Evolutionary conservation across 2,797 vertebrate genomes (phyloP), one percentile per base, ranked within the genome.

Genomic region (Leucoraja ocellata): DNA sequence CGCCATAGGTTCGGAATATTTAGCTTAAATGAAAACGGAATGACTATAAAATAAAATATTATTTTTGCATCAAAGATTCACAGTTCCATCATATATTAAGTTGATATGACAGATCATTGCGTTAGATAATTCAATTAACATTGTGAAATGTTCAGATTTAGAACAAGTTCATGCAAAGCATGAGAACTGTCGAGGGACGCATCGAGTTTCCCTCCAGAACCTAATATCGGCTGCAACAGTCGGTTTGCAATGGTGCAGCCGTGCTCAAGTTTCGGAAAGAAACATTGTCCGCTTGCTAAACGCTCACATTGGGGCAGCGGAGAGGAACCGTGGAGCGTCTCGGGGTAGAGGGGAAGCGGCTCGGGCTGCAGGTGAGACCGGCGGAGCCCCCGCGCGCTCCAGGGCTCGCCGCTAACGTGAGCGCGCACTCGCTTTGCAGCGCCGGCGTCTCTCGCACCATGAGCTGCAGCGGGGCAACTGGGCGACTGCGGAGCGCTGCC

Each of bases 311-410:
- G 25, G 76, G 74, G 81, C 78, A 23, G 93, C 32, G 32, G 14
- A 32, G 13, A n/a, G 11, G 81, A 71, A 93, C 71, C 91, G 76
- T 84, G 91, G 81, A 86, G 21, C 84, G 91, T 83, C 46, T 4
- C 46, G 46, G 46, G 46, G 46, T 54, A 5, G 46, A 54, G 46
- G 46, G 46, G 46, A 54, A 54, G 46, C 46, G 46, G 46, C 46
- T 4, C 46, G 93, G 21, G 93, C 81, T 23, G 71, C 93, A 5
- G 68, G 63, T 18, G 91, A 39, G 81, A 3, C 46, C 46, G 0
- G 54, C 25, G 58, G 88, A 74, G 21, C 65, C 71, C 14, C 4
- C 71, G 71, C 71, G 71, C 71, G 21, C 71, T 73, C 71, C 71
- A 6, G 71, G 71, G 71, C 1, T 71, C 68, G 18, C 65, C 13